A percentile compares a stretch with the other conserved stretches of the same genome.
Conservation (phyloP, 2,797 vertebrate genomes). For the Neoniphon sammara region DNA sequence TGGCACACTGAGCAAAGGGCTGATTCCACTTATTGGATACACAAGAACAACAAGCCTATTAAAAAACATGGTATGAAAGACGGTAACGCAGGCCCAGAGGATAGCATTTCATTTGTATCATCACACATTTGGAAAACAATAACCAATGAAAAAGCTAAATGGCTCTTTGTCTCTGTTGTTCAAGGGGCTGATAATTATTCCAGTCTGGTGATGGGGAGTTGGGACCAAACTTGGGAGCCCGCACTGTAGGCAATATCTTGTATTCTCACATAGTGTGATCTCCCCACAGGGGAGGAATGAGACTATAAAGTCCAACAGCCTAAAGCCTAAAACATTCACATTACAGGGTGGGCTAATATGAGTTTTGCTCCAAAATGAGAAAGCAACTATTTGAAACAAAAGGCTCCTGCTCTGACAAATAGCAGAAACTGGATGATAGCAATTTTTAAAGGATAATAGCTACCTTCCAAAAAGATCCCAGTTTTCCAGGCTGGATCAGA, state of each 20-base stretch:
- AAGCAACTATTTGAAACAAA: constrained; percentile 44
- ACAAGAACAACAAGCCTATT: constrained; percentile 71
- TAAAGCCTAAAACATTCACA: constrained; percentile 47
- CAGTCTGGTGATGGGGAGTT: constrained; percentile 22
- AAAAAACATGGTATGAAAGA: constrained; percentile 62
- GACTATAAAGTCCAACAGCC: constrained; percentile 61
- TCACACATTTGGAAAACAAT: constrained; percentile 56
- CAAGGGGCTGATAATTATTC: constrained; percentile 51
- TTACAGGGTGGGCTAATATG: constrained; percentile 42
- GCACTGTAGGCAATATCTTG: constrained; percentile 61
- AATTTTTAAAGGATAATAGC: constrained; percentile 20
- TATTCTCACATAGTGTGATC: constrained; percentile 53
- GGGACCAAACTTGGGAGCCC: constrained; percentile 44
- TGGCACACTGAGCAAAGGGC: constrained; percentile 50
- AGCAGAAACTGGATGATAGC: constrained; percentile 20
- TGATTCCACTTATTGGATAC: constrained; percentile 66
- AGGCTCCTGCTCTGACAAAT: constrained; percentile 31
- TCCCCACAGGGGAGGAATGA: constrained; percentile 55
- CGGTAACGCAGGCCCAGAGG: constrained; percentile 60
- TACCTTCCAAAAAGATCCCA: neutral
- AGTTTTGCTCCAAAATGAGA: constrained; percentile 12
- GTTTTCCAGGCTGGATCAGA: constrained; percentile 1
- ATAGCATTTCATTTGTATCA: constrained; percentile 66
- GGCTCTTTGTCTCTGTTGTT: constrained; percentile 33
- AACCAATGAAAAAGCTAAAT: constrained; percentile 51